Conservation (phyloP, 2,113 vertebrate species). For the Brachyhypopomus gauderio region DNA sequence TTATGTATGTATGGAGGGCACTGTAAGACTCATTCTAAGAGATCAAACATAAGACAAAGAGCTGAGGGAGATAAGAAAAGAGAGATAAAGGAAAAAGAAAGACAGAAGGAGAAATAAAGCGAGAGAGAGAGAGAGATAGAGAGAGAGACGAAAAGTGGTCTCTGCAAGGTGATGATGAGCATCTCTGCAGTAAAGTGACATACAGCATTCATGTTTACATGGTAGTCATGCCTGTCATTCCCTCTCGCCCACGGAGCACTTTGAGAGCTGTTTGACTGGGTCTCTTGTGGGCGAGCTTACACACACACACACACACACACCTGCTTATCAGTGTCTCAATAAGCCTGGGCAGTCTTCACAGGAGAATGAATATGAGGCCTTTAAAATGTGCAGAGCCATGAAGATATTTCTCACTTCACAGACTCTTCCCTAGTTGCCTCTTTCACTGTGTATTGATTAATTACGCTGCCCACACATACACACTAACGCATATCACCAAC, state of each 20-base stretch:
- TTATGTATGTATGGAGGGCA: too few species aligned
- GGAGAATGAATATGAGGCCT: slow-evolving; percentile 48
- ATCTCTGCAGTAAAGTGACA: slow-evolving; percentile 38
- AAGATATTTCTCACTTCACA: slow-evolving; percentile 49
- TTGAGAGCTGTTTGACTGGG: slow-evolving; percentile 48
- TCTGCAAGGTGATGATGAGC: slow-evolving; percentile 12
- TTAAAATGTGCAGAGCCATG: slow-evolving; percentile 47
- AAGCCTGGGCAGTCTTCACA: slow-evolving; percentile 43
- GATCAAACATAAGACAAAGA: not conserved
- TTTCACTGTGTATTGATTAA: slow-evolving; percentile 54
- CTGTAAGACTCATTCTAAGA: not conserved
- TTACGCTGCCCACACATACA: slow-evolving; percentile 25
- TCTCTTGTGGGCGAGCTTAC: slow-evolving; percentile 46
- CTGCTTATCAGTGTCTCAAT: slow-evolving; percentile 48
- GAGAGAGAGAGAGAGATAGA: not conserved
- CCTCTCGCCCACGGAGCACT: slow-evolving; percentile 49
- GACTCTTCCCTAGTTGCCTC: slow-evolving; percentile 27
- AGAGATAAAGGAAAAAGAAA: not conserved
- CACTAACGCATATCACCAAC: not conserved
- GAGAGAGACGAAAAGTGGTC: not conserved
- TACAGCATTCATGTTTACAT: slow-evolving; percentile 34
- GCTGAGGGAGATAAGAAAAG: not conserved
- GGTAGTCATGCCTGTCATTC: slow-evolving; percentile 43
- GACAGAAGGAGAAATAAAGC: slow-evolving; percentile 8
- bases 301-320: slow-evolving; percentile 37